A percentile compares a stretch with the other conserved stretches of the same genome.
phyloP scores from a whole-genome alignment of 2,888 invertebrate genomes.

The Rhorus exstirpatorius region DNA sequence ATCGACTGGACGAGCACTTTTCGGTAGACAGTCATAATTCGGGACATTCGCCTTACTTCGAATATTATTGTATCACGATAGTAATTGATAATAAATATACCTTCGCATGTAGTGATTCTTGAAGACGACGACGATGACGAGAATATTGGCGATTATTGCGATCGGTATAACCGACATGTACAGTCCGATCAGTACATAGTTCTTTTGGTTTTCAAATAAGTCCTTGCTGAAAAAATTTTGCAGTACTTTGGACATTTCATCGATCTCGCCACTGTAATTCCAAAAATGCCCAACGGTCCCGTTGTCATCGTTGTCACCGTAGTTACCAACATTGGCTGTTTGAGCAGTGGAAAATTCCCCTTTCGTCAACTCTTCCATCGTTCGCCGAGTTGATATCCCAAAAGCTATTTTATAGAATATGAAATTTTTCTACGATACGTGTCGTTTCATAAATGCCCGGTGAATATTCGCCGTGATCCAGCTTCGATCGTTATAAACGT shows the following conservation, averaged over 20 bases:
- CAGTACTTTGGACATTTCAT: constrained; percentile 72
- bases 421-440: neutral
- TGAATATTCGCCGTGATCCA: no score
- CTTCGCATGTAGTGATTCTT: constrained; percentile 90
- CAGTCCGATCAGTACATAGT: constrained; percentile 87
- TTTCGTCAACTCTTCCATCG: neutral
- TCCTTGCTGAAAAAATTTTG: constrained; percentile 75
- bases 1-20: no score
- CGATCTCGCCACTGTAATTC: constrained; percentile 70
- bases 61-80: neutral
- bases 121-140: constrained; percentile 90
- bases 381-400: neutral
- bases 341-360: neutral
- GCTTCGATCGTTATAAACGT: no score
- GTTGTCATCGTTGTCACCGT: neutral
- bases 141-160: constrained; percentile 89
- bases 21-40: no score
- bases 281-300: neutral
- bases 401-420: neutral
- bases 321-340: neutral
- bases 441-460: no score
- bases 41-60: no score
- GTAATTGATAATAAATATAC: constrained; percentile 83
- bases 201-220: constrained; percentile 74
- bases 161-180: constrained; percentile 89